Evolutionary conservation across 2,797 vertebrate genomes (phyloP).

Genomic region (Ptychadena robeensis): DNA sequence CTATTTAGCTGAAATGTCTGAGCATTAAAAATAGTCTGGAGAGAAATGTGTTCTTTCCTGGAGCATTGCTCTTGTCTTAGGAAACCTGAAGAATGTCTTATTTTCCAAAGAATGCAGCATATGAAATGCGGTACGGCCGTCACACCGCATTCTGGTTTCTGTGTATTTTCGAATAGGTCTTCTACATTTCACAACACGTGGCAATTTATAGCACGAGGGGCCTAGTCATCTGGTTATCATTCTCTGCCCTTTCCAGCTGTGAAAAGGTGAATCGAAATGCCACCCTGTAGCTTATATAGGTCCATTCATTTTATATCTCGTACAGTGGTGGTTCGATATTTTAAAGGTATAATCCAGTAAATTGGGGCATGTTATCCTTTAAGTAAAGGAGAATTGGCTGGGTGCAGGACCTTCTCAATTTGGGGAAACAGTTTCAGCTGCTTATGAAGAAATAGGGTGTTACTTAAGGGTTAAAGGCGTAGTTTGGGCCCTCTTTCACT

Average conservation of each 20-base stretch:
- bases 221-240: slow-evolving; percentile 44
- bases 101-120: slow-evolving; percentile 29
- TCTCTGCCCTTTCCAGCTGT: background rate
- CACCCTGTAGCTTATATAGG: background rate
- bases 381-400: too few relatives aligned
- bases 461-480: too few relatives aligned
- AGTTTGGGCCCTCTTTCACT: too few relatives aligned
- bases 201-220: slow-evolving; percentile 33
- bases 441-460: too few relatives aligned
- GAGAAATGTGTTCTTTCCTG: slow-evolving; percentile 32
- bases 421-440: too few relatives aligned
- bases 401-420: too few relatives aligned
- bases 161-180: slow-evolving; percentile 31
- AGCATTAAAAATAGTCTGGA: slow-evolving; percentile 15
- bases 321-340: background rate
- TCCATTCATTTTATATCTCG: background rate
- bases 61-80: slow-evolving; percentile 29
- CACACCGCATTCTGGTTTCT: slow-evolving; percentile 38
- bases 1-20: background rate
- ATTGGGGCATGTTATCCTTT: too few relatives aligned
- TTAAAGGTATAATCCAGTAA: background rate
- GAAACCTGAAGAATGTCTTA: slow-evolving; percentile 23
- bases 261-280: slow-evolving; percentile 21
- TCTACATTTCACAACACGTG: slow-evolving; percentile 41
- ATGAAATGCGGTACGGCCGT: slow-evolving; percentile 35